These are phyloP conservation scores for Melanotaenia nigrans DNA, from an alignment of 2,797 vertebrate species.

Conservation along the genomic window DNA sequence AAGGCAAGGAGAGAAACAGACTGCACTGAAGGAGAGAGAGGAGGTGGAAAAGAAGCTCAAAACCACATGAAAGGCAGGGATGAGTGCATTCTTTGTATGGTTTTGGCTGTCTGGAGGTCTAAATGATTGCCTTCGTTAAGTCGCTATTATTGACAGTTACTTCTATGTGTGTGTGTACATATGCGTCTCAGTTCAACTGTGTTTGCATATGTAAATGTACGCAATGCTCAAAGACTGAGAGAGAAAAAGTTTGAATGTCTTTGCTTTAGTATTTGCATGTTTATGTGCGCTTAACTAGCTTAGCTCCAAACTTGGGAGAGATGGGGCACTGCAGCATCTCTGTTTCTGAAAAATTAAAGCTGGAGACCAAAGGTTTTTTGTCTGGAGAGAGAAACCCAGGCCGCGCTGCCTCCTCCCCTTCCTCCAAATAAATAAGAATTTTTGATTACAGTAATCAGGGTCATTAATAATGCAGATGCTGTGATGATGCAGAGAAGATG, in stretches of 20 bases:
- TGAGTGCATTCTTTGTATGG: constrained; percentile 65
- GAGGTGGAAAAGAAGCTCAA: constrained; percentile 63
- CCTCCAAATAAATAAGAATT: constrained; percentile 87
- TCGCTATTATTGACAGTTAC: constrained; percentile 63
- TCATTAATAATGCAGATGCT: constrained; percentile 86
- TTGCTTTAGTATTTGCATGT: constrained; percentile 74
- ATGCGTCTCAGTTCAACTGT: constrained; percentile 15
- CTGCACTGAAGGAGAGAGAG: constrained; percentile 69
- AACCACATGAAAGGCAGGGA: constrained; percentile 69
- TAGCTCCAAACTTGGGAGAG: constrained; percentile 74
- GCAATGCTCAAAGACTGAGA: constrained; percentile 60
- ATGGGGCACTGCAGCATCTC: constrained; percentile 78
- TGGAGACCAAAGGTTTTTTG: constrained; percentile 82
- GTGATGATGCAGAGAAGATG: constrained; percentile 85
- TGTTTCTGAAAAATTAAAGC: constrained; percentile 80
- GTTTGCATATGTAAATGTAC: constrained; percentile 50
- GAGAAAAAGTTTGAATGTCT: constrained; percentile 69
- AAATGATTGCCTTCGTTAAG: constrained; percentile 72
- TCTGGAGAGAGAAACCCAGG: constrained; percentile 78
- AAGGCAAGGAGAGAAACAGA: constrained; percentile 67
- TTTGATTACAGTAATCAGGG: constrained; percentile 88
- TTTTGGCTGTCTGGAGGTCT: constrained; percentile 56
- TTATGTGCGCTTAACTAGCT: constrained; percentile 76
- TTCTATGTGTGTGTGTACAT: constrained; percentile 22
- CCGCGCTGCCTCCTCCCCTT: constrained; percentile 67